phyloP scores from a whole-genome alignment of 2,888 invertebrate species.

The Aleiodes alternator region DNA sequence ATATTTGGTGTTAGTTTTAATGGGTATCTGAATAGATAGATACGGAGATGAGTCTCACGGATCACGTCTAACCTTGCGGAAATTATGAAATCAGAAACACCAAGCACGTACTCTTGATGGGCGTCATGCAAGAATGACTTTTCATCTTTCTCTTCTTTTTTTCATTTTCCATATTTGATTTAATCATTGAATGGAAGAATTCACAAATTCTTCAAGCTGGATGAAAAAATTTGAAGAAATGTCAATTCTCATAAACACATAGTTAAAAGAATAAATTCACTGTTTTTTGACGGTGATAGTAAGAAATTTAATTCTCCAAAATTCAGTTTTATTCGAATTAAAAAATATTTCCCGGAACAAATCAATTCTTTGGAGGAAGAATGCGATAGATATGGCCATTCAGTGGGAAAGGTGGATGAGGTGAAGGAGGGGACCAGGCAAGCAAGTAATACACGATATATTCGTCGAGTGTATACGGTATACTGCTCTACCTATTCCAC shows the following conservation, averaged over 20 bases:
- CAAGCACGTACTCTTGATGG: constrained; percentile 69
- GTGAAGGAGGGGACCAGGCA: constrained; percentile 28
- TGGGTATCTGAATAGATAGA: not conserved
- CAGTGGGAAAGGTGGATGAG: constrained; percentile 32
- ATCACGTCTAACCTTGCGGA: constrained; percentile 65
- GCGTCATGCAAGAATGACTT: constrained; percentile 55
- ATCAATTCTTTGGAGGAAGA: constrained; percentile 30
- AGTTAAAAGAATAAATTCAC: too few species aligned
- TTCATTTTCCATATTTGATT: not conserved
- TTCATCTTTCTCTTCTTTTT: constrained; percentile 31
- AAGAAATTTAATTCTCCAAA: too few species aligned
- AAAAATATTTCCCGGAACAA: constrained; percentile 32
- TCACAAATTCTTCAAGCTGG: too few species aligned
- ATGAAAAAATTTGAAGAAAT: too few species aligned
- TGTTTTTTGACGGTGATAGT: too few species aligned
- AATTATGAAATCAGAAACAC: constrained; percentile 76
- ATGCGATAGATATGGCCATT: constrained; percentile 8
- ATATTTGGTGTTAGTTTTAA: not conserved
- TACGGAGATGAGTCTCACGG: constrained; percentile 26
- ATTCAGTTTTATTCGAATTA: not conserved
- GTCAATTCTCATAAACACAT: too few species aligned
- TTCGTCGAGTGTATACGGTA: constrained; percentile 34
- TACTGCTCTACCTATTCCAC: constrained; percentile 64
- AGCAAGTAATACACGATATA: constrained; percentile 27
- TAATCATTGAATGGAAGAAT: too few species aligned